phyloP scores from a whole-genome alignment of 2,113 vertebrate species.

The Caranx melampygus region DNA sequence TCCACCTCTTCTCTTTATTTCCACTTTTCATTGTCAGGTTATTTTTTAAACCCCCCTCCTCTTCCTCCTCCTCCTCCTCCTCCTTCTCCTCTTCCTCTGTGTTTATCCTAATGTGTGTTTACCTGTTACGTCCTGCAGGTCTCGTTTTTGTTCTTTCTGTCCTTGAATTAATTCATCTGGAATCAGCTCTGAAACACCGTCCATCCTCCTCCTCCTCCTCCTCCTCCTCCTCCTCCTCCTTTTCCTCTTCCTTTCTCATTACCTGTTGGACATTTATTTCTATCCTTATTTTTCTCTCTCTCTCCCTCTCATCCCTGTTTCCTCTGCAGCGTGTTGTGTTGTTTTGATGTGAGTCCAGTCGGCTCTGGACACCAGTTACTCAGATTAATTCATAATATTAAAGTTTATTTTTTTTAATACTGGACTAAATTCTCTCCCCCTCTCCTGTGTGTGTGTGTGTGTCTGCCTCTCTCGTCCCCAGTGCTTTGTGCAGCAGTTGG shows the following conservation, averaged over 20 bases:
- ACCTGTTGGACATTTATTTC: conserved; percentile 39
- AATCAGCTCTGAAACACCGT: conserved; percentile 50
- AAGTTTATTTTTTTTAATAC: not conserved
- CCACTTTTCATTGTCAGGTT: not conserved
- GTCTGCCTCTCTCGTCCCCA: conserved; percentile 62
- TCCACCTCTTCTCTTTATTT: not conserved
- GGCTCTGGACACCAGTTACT: not conserved
- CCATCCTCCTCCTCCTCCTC: not conserved
- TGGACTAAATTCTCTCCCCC: conserved; percentile 13
- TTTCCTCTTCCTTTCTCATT: not conserved
- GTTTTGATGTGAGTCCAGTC: conserved; percentile 44
- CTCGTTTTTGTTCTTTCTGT: conserved; percentile 47
- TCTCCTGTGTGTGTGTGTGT: not conserved
- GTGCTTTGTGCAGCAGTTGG: conserved; percentile 95
- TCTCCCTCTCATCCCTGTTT: not conserved
- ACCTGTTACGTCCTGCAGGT: conserved; percentile 46
- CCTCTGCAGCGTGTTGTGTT: conserved; percentile 25
- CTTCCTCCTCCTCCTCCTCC: not conserved
- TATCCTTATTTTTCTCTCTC: not conserved
- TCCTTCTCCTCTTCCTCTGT: not conserved
- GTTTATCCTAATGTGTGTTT: conserved; percentile 39
- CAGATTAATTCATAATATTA: not conserved
- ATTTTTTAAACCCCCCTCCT: not conserved
- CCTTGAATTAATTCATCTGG: conserved; percentile 67
- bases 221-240: no score